These are phyloP conservation scores for Brienomyrus longianalis DNA, from an alignment of 2,113 vertebrate species.

Conservation along the genomic window DNA sequence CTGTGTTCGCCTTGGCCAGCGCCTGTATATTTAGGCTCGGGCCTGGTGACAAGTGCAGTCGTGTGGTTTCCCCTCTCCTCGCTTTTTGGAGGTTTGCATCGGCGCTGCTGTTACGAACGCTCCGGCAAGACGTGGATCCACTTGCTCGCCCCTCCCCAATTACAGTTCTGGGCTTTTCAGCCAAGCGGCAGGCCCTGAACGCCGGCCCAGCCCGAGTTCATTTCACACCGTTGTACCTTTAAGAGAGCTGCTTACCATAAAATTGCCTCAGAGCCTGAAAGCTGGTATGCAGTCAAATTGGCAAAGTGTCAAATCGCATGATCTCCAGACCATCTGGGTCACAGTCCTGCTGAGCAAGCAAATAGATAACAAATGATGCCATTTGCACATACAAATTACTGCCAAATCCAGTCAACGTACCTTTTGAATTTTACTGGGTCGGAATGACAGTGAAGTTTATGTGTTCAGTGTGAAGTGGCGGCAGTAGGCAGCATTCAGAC, in stretches of 20 bases:
- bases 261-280: neutral
- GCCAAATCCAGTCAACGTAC: neutral
- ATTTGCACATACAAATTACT: constrained; percentile 9
- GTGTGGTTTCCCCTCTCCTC: neutral
- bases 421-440: constrained; percentile 1
- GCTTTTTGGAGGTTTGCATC: neutral
- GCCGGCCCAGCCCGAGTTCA: neutral
- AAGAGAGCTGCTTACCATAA: neutral
- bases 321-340: neutral
- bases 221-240: neutral
- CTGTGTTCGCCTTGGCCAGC: neutral
- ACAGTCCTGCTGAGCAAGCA: neutral
- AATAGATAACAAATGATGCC: constrained; percentile 7
- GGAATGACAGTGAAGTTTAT: neutral
- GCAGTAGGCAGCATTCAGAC: neutral
- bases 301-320: neutral
- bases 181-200: neutral
- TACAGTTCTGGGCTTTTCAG: neutral
- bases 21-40: constrained; percentile 1
- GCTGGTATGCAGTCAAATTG: constrained; percentile 3
- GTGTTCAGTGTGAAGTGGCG: neutral
- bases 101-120: neutral
- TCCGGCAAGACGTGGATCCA: neutral
- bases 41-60: neutral
- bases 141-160: neutral